Evolutionary conservation across 2,888 invertebrate genomes (phyloP), one percentile per base, ranked within the genome.

Genomic region (Hyposoter didymator): DNA sequence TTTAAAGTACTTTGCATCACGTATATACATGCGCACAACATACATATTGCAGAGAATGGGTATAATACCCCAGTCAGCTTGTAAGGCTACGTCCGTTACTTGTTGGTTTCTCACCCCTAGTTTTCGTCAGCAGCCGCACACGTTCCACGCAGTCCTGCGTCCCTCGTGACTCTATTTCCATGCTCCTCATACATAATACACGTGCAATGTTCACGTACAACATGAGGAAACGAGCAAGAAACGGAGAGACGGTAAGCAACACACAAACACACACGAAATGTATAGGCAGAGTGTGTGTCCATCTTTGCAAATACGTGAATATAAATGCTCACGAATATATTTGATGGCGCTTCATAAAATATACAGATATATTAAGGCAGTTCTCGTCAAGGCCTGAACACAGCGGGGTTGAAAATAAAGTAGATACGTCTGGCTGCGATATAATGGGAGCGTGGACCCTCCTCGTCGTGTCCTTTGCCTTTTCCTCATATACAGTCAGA

Each of bases 281-380:
- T 79, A 55, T 76, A 69, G 43, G 59, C 35, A 22, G 1, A 7
- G 12, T 47, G 2, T n/a, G 10, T 64, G 78, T 78, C 28, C 49
- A 43, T 17, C 43, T 45, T 32, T 43, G 35, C 72, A 76, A 76
- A 85, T 78, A 85, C 72, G 75, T 73, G 75, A 82, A 85, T 85
- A 79, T 67, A 79, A 82, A 85, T 79, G 72, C 79, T 28, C 72
- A 79, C 70, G 82, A 82, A 85, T 85, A 85, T 85, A 85, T 85
- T 85, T 82, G 28, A 59, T 59, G 52, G 8, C 8, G 1, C 12
- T 59, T 2, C 3, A 10, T 55, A 55, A n/a, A n/a, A 19, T 67
- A 78, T 79, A 82, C 17, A 59, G 14, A 64, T 62, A 59, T 66
- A 49, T 67, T 28, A 28, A 72, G 72, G 72, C 66, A 39, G 66